Base-by-base conservation (phyloP, 2,888 invertebrate genomes). In the Smittia sp. region DNA sequence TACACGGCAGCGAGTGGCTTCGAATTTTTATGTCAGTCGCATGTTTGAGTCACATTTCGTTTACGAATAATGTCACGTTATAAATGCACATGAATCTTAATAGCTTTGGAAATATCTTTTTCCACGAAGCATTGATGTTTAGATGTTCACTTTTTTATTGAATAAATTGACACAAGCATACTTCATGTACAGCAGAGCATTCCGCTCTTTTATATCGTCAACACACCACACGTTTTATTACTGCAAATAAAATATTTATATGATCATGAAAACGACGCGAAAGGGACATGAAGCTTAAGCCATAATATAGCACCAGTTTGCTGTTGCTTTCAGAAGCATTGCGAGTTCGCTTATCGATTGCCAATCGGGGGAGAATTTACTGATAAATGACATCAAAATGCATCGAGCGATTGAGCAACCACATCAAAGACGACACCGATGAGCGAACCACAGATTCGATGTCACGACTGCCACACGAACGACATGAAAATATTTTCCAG, bases 21-120 rank as follows among this genome's bases (percentile, higher is more conserved):
- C 65, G 27, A 62, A 22, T 32, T 70, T 70, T 70, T 70, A 70
- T 54, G 54, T 22, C 20, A 24, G 18, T 58, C 9, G 72, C 72
- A 62, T 72, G 72, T 62, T 72, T 38, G n/a, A 9, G 25, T 20
- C 38, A 15, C 58, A 62, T 72, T 58, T 72, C 25, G 25, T 72
- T 70, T 20, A 58, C 6, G 15, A 13, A 54, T 72, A 72, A 72
- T 72, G 72, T 72, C 72, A 62, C 62, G 72, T 62, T 72, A 62
- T 72, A 72, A 72, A 72, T 72, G 62, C 72, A 72, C 39, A 72
- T 39, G 32, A 18, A 72, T 72, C 39, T 62, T 72, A 72, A 72
- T 72, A 62, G 38, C 25, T 58, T 72, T 72, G 15, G 32, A 72
- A 63, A 63, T 20, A 27, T 63, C 11, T 22, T 27, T 63, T 25